Evolutionary conservation across 2,113 vertebrate genomes (phyloP).

Genomic region (Enhydra lutris): DNA sequence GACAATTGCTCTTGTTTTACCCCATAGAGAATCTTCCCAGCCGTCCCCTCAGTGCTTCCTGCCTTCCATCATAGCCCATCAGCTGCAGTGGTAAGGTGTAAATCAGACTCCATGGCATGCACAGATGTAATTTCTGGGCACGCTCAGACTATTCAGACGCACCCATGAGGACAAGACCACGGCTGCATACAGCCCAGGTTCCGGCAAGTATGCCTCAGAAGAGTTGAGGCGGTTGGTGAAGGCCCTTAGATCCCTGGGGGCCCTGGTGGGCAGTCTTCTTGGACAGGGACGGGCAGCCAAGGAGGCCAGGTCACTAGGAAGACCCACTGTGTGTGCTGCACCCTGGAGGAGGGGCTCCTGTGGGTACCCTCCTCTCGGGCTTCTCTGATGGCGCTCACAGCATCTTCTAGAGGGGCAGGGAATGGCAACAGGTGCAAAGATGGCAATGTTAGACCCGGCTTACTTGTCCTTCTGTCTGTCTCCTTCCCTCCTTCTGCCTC

Average conservation of each 20-base stretch:
- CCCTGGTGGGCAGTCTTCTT: too few species aligned
- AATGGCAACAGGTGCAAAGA: too few species aligned
- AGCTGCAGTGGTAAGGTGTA: not conserved
- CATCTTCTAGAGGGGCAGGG: not conserved
- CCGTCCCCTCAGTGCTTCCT: not conserved
- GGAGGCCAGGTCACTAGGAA: too few species aligned
- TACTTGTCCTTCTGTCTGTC: not conserved
- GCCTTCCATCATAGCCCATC: not conserved
- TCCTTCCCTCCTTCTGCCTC: not conserved
- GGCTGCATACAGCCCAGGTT: not conserved
- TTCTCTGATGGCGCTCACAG: not conserved
- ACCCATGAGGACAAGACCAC: rapidly evolving
- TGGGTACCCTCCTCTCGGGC: not conserved
- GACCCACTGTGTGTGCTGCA: rapidly evolving
- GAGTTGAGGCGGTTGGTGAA: too few species aligned
- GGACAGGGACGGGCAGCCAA: too few species aligned
- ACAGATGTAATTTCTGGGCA: not conserved
- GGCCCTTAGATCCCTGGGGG: not conserved
- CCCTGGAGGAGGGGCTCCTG: not conserved
- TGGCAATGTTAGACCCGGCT: not conserved
- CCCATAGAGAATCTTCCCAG: not conserved
- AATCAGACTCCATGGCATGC: rapidly evolving
- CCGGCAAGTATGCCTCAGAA: not conserved
- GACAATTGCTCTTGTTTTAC: not conserved
- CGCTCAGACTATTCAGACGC: not conserved